phyloP scores from a whole-genome alignment of 92 coral and sea anemone genomes.

The Umimayanthus chanpuru region DNA sequence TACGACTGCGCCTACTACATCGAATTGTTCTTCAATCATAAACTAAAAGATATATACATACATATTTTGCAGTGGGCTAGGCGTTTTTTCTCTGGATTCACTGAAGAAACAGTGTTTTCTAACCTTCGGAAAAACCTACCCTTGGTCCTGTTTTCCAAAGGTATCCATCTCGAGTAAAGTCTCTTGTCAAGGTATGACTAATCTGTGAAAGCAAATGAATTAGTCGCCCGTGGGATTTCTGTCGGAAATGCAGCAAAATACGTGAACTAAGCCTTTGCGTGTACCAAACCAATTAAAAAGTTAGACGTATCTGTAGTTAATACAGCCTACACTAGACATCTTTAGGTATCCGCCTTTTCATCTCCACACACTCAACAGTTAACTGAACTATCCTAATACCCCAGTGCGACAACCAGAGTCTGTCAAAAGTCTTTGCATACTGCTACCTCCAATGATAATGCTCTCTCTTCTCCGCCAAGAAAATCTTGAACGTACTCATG shows the following conservation, averaged over 20 bases:
- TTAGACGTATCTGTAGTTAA: neutral
- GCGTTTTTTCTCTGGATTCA: neutral
- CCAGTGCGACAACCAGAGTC: neutral
- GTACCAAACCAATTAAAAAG: neutral
- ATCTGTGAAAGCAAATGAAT: constrained; percentile 39
- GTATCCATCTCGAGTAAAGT: constrained; percentile 78
- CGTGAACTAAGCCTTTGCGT: neutral
- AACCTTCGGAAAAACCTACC: constrained; percentile 46
- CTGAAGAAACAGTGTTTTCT: neutral
- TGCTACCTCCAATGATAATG: too few relatives aligned
- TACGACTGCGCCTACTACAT: too few relatives aligned
- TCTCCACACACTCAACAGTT: neutral
- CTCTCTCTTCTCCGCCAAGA: too few relatives aligned
- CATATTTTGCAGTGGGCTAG: neutral
- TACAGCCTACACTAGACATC: neutral
- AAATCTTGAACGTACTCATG: too few relatives aligned
- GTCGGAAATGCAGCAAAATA: neutral
- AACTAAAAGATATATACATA: too few relatives aligned
- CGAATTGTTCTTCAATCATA: too few relatives aligned
- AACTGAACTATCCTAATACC: neutral
- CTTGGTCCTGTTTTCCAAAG: constrained; percentile 83
- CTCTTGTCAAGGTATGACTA: constrained; percentile 56
- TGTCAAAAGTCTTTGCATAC: neutral
- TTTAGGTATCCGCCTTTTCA: neutral
- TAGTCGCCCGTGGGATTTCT: neutral